These are phyloP conservation scores for Belonocnema kinseyi DNA, from an alignment of 1,140 invertebrate genomes.

Conservation along the genomic window DNA sequence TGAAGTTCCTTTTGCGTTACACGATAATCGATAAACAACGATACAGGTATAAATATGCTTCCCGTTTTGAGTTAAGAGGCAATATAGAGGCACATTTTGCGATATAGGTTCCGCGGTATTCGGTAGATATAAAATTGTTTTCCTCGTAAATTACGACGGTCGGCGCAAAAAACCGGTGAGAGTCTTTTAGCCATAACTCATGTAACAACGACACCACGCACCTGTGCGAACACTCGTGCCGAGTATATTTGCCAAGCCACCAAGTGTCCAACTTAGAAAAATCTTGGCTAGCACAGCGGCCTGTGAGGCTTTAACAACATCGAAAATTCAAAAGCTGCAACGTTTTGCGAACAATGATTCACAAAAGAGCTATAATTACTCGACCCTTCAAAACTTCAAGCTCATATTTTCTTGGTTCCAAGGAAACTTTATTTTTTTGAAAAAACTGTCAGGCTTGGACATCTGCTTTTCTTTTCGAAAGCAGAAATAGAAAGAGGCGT, in stretches of 20 bases:
- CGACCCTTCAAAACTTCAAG: no score
- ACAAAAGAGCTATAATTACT: neutral
- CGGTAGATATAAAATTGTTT: constrained; percentile 18
- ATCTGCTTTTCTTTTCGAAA: no score
- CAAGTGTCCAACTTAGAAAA: constrained; percentile 55
- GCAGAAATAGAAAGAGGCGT: no score
- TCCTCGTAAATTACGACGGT: constrained; percentile 44
- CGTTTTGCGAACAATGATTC: neutral
- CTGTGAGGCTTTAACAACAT: constrained; percentile 22
- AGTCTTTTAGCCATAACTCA: constrained; percentile 55
- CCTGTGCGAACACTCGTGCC: constrained; percentile 52
- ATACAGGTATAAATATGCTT: neutral
- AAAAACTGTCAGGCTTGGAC: no score
- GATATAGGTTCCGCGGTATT: constrained; percentile 7
- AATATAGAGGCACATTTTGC: constrained; percentile 15
- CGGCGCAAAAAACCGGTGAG: constrained; percentile 45
- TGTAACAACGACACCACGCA: constrained; percentile 51
- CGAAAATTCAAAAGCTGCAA: neutral
- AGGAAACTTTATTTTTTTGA: no score
- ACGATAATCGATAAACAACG: neutral
- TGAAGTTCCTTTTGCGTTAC: no score
- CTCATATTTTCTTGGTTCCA: no score
- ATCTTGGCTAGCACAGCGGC: constrained; percentile 50
- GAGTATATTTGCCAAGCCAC: constrained; percentile 55
- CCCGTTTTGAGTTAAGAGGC: neutral